Base-by-base conservation (phyloP, 35 echinoderm and acorn worm genomes). In the Apostichopus parvimensis region DNA sequence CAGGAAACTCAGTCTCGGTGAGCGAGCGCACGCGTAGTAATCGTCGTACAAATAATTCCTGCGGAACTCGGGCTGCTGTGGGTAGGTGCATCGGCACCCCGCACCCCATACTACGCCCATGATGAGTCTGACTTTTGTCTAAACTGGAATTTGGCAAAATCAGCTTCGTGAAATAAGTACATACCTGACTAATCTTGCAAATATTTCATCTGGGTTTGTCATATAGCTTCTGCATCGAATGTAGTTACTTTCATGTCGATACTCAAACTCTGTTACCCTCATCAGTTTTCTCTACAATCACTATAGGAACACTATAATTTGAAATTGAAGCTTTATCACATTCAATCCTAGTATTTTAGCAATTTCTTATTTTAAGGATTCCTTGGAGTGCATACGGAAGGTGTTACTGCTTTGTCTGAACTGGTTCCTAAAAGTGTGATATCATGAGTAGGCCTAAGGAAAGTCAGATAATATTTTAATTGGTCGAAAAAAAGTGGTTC, bases 121-220 rank as follows among this genome's bases (percentile, higher is more conserved):
- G 26, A 28, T 28, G 26, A 28, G 26, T 28, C 26, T 86, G 15
- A 55, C 64, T 14, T 54, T 22, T 77, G 53, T 5, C 17, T 53
- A 45, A 79, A 79, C 77, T 0, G 8, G 82, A 53, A 86, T 86
- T 56, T 86, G 45, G 52, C 54, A 86, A 56, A 57, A 86, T 53
- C 82, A 55, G 28, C 21, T 9, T 64, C 45, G 18, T 18, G 24
- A 83, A 83, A 83, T 25, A 52, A 25, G 8, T 17, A 6, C 11
- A 52, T 17, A 57, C 7, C 56, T 86, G 18, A 13, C 53, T 56
- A 86, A 86, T 53, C 53, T 28, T 86, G 82, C 54, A 64, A 56
- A 86, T 23, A 86, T 86, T 86, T 64, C 82, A 86, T 86, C 54
- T 86, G 82, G 34, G 56, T 86, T 86, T 56, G 34, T 34, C 82